Evolutionary conservation across 2,113 vertebrate species (phyloP).

Genomic region (Megaceryle torquata): DNA sequence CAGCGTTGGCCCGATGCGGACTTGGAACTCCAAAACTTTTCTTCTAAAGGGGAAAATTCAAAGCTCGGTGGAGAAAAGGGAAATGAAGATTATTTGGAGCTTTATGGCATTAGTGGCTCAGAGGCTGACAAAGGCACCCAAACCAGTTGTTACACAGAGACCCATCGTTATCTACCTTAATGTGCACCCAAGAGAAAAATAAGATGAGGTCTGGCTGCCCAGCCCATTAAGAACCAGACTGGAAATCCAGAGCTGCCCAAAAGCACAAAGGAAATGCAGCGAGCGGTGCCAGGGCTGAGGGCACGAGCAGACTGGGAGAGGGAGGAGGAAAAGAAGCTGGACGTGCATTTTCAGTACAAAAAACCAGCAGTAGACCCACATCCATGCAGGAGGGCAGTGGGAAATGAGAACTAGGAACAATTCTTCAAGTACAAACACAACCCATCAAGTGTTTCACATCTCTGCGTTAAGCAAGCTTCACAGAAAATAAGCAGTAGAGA

Average conservation of each 20-base stretch:
- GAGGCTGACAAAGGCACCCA: not conserved
- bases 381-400: not conserved
- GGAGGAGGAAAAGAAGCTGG: not conserved
- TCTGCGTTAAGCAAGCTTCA: rapidly evolving
- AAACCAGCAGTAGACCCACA: not conserved
- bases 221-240: not conserved
- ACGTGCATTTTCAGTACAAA: not conserved
- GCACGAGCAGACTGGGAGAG: rapidly evolving
- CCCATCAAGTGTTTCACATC: rapidly evolving
- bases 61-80: not conserved
- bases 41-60: not conserved
- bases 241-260: not conserved
- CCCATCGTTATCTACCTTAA: not conserved
- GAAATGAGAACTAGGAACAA: rapidly evolving
- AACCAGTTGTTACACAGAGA: rapidly evolving
- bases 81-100: not conserved
- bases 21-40: not conserved
- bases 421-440: not conserved
- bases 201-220: not conserved
- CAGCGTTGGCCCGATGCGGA: rapidly evolving
- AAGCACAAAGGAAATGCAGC: rapidly evolving
- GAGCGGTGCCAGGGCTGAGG: rapidly evolving
- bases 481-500: rapidly evolving
- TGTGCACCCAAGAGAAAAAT: not conserved
- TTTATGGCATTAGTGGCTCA: not conserved